A percentile compares a stretch with the other conserved stretches of the same genome.
Conservation (phyloP, 2,797 vertebrate species). For the Acanthis flammea region DNA sequence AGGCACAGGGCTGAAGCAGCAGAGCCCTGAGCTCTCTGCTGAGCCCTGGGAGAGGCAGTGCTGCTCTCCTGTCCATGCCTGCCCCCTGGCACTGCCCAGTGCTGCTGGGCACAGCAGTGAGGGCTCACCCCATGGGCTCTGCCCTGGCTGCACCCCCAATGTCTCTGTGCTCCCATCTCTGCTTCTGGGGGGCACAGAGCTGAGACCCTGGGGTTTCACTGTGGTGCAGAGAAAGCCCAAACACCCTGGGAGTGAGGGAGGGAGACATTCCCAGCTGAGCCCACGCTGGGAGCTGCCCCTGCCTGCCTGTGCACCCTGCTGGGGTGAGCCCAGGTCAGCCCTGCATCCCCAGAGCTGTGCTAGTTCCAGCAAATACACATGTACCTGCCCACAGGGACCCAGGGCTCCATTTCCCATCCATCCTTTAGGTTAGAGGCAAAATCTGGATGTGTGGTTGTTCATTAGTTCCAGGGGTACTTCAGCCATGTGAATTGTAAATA, state of each 20-base stretch:
- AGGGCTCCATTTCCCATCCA: neutral
- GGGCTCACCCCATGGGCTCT: accelerated
- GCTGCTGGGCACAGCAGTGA: neutral
- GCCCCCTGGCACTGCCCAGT: neutral
- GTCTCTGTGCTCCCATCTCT: neutral
- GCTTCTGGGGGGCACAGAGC: neutral
- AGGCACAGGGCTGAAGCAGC: neutral
- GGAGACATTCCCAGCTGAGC: neutral
- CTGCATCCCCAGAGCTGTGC: neutral
- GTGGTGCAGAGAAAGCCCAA: neutral
- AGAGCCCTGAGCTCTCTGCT: neutral
- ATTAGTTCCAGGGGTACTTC: neutral
- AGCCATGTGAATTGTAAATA: neutral
- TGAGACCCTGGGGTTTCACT: neutral
- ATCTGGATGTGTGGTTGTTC: neutral
- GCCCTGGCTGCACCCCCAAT: neutral
- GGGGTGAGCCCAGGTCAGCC: neutral
- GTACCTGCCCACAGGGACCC: neutral
- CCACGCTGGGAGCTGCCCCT: neutral
- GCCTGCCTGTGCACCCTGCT: neutral
- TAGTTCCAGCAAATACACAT: neutral
- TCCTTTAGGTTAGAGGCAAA: neutral
- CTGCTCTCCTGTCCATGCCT: neutral
- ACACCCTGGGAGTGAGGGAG: neutral
- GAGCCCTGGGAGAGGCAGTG: accelerated